phyloP scores from a whole-genome alignment of 2,888 invertebrate species.

The Acheta domesticus region DNA sequence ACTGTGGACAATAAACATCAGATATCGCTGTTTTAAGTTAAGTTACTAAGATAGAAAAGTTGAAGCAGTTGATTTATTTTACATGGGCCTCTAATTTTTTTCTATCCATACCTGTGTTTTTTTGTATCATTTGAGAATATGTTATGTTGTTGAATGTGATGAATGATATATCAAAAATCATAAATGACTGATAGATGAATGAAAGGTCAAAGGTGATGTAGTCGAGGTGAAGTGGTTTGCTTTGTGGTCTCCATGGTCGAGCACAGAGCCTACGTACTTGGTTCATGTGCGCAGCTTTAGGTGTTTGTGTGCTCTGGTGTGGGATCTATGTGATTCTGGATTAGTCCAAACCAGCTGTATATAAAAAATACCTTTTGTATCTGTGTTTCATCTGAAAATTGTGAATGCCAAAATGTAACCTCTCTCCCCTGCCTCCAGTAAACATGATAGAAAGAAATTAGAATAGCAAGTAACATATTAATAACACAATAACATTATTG shows the following conservation, averaged over 20 bases:
- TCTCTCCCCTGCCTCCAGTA: constrained; percentile 18
- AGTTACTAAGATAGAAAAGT: neutral
- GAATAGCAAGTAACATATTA: neutral
- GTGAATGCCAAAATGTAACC: neutral
- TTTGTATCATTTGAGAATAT: neutral
- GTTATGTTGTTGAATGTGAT: neutral
- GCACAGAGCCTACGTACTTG: neutral
- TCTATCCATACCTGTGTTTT: neutral
- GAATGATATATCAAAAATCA: neutral
- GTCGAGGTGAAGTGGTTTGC: neutral
- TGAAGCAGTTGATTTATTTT: neutral
- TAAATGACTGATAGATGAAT: neutral
- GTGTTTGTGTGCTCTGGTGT: constrained; percentile 1
- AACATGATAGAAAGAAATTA: neutral
- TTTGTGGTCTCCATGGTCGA: neutral
- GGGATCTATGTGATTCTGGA: neutral
- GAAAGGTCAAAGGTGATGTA: neutral
- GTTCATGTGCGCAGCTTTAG: constrained; percentile 5
- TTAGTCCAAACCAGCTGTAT: neutral
- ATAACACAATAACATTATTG: neutral
- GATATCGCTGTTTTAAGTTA: too few relatives aligned
- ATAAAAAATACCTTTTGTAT: neutral
- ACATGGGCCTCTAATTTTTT: neutral
- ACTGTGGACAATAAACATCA: too few relatives aligned
- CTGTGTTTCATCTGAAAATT: neutral